Percentiles rank a stretch among this genome's conserved stretches.
phyloP scores from a whole-genome alignment of 2,113 vertebrate genomes.

The Notarius lentiginosus region DNA sequence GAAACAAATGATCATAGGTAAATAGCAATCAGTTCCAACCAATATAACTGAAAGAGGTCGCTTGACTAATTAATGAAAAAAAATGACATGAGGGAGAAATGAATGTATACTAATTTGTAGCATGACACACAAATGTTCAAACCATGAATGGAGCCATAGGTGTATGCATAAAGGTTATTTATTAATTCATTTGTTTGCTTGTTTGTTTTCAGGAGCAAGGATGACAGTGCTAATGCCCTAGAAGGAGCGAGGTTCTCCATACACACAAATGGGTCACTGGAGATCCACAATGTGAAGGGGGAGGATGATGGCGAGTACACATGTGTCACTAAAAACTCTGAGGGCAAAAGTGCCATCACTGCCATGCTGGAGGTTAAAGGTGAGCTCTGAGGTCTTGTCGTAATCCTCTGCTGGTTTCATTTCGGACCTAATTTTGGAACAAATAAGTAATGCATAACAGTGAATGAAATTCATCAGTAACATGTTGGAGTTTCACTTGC shows the following conservation, averaged over 20 bases:
- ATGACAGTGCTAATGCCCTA: conserved; percentile 74
- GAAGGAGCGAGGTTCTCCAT: conserved; percentile 66
- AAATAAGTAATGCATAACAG: not conserved
- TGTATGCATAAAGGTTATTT: not conserved
- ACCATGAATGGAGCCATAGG: not conserved
- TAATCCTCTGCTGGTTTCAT: not conserved
- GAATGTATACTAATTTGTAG: not conserved
- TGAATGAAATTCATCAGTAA: not conserved
- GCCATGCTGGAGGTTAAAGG: conserved; percentile 85
- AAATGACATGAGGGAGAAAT: not conserved
- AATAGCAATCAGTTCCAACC: not conserved
- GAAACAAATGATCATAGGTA: not conserved
- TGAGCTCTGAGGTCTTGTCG: conserved; percentile 54
- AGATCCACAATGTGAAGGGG: conserved; percentile 73
- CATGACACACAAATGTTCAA: not conserved
- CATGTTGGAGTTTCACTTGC: not conserved
- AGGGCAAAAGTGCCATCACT: conserved; percentile 80
- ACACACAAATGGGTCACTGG: conserved; percentile 81
- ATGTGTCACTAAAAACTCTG: conserved; percentile 82
- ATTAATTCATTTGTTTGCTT: not conserved
- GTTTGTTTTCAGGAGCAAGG: conserved; percentile 76
- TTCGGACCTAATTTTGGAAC: not conserved
- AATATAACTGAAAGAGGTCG: not conserved
- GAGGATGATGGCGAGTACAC: conserved; percentile 83
- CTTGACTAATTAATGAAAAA: not conserved